phyloP scores from a whole-genome alignment of 2,797 vertebrate genomes.

The Pachyuromys duprasi region DNA sequence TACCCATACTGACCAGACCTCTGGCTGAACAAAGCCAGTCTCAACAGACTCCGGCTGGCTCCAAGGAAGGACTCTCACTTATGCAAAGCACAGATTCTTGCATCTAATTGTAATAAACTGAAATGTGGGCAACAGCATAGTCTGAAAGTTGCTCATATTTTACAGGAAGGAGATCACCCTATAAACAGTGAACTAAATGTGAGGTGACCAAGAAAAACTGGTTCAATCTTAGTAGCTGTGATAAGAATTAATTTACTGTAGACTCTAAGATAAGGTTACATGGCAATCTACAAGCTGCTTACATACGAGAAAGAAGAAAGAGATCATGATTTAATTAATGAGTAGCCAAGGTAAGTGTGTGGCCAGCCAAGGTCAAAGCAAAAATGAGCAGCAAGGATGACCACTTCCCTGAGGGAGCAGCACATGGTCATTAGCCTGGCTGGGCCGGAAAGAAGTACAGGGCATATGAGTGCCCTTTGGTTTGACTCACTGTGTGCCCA shows the following conservation, averaged over 20 bases:
- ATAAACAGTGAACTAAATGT: neutral
- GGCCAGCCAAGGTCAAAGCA: neutral
- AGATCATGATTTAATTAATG: neutral
- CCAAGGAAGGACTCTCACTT: neutral
- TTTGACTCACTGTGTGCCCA: neutral
- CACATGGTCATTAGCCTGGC: neutral
- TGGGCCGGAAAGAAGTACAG: neutral
- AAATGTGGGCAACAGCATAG: neutral
- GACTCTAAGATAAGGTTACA: neutral
- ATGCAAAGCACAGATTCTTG: neutral
- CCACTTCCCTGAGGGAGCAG: neutral
- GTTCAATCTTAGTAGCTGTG: neutral
- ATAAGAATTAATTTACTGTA: neutral
- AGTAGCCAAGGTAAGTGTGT: neutral
- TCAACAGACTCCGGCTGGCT: neutral
- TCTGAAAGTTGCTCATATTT: neutral
- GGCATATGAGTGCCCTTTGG: too few species aligned
- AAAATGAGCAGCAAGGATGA: neutral
- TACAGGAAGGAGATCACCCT: neutral
- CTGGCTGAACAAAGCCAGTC: neutral
- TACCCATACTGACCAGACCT: neutral
- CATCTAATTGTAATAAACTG: neutral
- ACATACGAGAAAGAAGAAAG: neutral
- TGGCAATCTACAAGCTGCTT: neutral
- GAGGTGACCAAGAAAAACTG: neutral